Evolutionary conservation across 2,888 invertebrate species (phyloP).

Genomic region (Plebejus argus): DNA sequence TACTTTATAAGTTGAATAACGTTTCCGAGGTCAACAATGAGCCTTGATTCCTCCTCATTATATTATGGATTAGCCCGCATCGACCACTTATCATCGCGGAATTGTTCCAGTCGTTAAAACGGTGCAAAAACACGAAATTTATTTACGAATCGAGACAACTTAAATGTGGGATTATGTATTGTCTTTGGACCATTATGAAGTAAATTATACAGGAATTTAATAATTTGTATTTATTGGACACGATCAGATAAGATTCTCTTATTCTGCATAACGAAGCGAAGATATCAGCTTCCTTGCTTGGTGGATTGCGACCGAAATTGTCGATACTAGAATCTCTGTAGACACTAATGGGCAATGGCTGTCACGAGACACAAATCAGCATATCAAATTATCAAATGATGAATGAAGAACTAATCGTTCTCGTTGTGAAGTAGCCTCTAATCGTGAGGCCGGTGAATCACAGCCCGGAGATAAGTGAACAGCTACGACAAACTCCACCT

Average conservation of each 20-base stretch:
- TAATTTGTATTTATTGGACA: conserved; percentile 3
- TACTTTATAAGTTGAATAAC: conserved; percentile 47
- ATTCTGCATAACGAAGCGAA: background rate
- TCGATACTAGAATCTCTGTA: background rate
- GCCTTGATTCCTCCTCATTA: conserved; percentile 48
- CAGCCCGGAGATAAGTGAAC: conserved; percentile 52
- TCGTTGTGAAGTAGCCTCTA: conserved; percentile 36
- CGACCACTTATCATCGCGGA: conserved; percentile 35
- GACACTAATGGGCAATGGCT: conserved; percentile 18
- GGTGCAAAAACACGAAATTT: conserved; percentile 19
- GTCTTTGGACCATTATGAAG: background rate
- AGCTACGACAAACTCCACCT: conserved; percentile 49
- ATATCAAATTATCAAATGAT: conserved; percentile 41
- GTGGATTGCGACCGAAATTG: conserved; percentile 1
- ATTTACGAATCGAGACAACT: conserved; percentile 4
- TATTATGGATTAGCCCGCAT: conserved; percentile 34
- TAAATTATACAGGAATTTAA: conserved; percentile 12
- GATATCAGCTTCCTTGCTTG: background rate
- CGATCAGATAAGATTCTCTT: background rate
- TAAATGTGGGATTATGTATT: conserved; percentile 28
- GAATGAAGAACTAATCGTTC: conserved; percentile 32
- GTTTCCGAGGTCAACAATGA: conserved; percentile 48
- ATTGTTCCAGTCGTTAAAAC: conserved; percentile 34
- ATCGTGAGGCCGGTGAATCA: conserved; percentile 44
- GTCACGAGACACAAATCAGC: conserved; percentile 26